Evolutionary conservation across 2,888 invertebrate species (phyloP), one percentile per base, ranked within the genome.

Genomic region (Aphidius colemani): DNA sequence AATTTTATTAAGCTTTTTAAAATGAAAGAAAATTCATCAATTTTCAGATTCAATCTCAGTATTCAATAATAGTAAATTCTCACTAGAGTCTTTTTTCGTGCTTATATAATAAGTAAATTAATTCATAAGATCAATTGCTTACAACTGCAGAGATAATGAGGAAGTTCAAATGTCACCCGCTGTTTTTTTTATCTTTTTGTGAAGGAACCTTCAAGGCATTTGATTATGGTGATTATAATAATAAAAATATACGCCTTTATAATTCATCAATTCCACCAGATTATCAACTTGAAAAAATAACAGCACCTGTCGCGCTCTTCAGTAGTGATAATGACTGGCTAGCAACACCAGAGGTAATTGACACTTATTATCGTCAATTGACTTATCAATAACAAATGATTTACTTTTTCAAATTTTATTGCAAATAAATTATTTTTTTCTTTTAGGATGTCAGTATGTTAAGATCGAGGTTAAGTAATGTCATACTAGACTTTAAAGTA

Each of bases 291-390:
- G 71, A 75, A 60, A 74, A 71, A 62, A 71, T 80, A n/a, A 75
- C 69, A 7, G 69, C 77, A 18, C 80, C 80, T 4, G 60, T 80
- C 18, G 79, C 77, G 7, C 67, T 81, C 7, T 80, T 80, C 56
- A 77, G 76, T 57, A 79, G 80, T 53, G 69, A 73, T 10, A 70
- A 74, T 48, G 81, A 81, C 59, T 73, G 73, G 71, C 69, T 81
- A 3, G 74, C 79, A 41, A 63, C 74, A 10, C 69, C 78, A 7
- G 69, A 75, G 71, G 81, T 81, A 72, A 59, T 53, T 61, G 49
- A 57, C 48, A 55, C 39, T 56, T 9, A 45, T 13, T 9, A 8
- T 50, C 9, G 8, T 40, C 8, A 10, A 39, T 48, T 48, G 30
- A 7, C 30, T 30, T 30, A 30, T 30, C 30, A 30, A 30, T 30